Percentiles rank a stretch among this genome's conserved stretches.
These are phyloP conservation scores for Steatocranus sp. DNA, from an alignment of 2,797 vertebrate species.

Conservation along the genomic window DNA sequence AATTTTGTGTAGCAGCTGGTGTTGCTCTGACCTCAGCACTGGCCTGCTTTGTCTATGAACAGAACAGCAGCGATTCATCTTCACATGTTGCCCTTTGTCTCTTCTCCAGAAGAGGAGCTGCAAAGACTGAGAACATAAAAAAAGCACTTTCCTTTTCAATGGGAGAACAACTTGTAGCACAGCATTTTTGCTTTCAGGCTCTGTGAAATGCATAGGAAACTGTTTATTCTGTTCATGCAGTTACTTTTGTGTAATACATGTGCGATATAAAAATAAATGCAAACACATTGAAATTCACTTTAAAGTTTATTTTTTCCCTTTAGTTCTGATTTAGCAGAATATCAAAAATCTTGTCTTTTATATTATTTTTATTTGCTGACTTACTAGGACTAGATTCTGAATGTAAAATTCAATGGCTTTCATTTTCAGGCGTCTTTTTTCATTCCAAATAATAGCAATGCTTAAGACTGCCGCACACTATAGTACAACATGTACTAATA, in stretches of 20 bases:
- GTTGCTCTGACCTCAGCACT: conserved; percentile 27
- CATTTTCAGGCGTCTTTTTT: neutral
- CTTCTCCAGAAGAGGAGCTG: conserved; percentile 16
- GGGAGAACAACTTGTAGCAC: conserved; percentile 4
- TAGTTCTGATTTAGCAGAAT: neutral
- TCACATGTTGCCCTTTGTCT: conserved; percentile 49
- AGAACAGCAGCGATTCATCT: conserved; percentile 49
- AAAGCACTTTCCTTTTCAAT: conserved; percentile 22
- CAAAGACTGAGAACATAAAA: conserved; percentile 16
- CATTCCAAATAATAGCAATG: neutral
- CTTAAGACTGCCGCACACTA: neutral
- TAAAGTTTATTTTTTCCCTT: neutral
- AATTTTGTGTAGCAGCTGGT: conserved; percentile 31
- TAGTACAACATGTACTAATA: neutral
- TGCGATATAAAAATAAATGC: neutral
- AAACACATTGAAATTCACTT: neutral
- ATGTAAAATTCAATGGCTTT: conserved; percentile 13
- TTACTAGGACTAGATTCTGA: neutral
- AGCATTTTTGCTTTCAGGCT: neutral
- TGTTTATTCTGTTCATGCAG: neutral
- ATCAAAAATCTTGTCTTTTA: neutral
- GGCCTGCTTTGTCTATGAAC: conserved; percentile 21
- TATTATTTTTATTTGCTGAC: neutral
- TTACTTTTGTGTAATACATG: neutral
- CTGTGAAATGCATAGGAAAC: neutral